A percentile compares a stretch with the other conserved stretches of the same genome.
Evolutionary conservation across 2,888 invertebrate species (phyloP).

Genomic region (Bugula neritina): DNA sequence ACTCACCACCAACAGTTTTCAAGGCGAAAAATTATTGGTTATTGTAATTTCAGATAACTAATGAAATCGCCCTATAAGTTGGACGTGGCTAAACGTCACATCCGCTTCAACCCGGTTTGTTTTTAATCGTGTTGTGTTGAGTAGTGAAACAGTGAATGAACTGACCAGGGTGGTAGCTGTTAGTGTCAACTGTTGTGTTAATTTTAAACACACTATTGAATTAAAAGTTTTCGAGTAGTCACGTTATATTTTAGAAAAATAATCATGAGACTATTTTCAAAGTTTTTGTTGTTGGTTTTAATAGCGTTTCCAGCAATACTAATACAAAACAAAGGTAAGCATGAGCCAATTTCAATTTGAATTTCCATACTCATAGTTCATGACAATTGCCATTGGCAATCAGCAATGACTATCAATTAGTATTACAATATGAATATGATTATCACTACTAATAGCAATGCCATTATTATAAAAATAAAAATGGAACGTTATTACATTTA

Average conservation of each 20-base stretch:
- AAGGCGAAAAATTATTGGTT: not conserved
- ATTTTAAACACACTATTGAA: too few relatives aligned
- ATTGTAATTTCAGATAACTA: not conserved
- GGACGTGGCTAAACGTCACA: constrained; percentile 21
- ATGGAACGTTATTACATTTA: too few relatives aligned
- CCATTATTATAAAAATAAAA: too few relatives aligned
- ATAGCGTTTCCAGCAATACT: constrained; percentile 18
- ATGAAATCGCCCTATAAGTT: not conserved
- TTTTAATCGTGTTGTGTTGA: not conserved
- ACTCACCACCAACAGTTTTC: constrained; percentile 23
- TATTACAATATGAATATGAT: too few relatives aligned
- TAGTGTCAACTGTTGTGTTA: too few relatives aligned
- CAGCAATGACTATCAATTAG: too few relatives aligned
- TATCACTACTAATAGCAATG: too few relatives aligned
- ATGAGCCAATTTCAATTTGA: too few relatives aligned
- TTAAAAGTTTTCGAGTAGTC: too few relatives aligned
- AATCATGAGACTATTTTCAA: not conserved
- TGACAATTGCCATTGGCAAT: too few relatives aligned
- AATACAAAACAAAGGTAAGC: not conserved
- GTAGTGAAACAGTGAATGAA: not conserved
- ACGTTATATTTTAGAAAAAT: not conserved
- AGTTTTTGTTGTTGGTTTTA: not conserved
- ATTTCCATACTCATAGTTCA: too few relatives aligned
- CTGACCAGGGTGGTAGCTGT: too few relatives aligned
- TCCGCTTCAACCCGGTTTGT: constrained; percentile 19